Conservation (phyloP, 2,888 invertebrate genomes). For the Elmis aenea region DNA sequence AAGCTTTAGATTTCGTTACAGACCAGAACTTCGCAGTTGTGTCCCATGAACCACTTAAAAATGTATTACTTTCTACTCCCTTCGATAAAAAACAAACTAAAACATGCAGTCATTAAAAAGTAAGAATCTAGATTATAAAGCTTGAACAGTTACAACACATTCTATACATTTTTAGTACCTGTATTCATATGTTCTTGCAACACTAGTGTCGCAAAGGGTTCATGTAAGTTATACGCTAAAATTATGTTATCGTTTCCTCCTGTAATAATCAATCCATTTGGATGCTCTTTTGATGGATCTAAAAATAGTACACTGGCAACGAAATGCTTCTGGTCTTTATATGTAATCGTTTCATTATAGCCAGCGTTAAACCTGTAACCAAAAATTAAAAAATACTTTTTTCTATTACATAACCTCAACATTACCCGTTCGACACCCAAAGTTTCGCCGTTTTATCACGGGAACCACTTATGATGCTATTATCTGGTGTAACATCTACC, state of each 20-base stretch:
- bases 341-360: slow-evolving; percentile 62
- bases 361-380: slow-evolving; percentile 54
- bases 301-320: slow-evolving; percentile 77
- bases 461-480: slow-evolving; percentile 79
- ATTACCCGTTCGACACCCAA: slow-evolving; percentile 75
- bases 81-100: slow-evolving; percentile 50
- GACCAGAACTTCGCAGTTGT: slow-evolving; percentile 81
- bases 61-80: slow-evolving; percentile 49
- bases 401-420: slow-evolving; percentile 14
- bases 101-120: slow-evolving; percentile 15
- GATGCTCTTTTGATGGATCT: slow-evolving; percentile 62
- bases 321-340: slow-evolving; percentile 79
- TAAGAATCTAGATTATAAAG: no score
- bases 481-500: slow-evolving; percentile 60
- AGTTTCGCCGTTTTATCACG: slow-evolving; percentile 82
- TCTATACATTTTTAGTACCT: slow-evolving; percentile 46
- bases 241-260: slow-evolving; percentile 87
- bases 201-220: slow-evolving; percentile 61
- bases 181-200: slow-evolving; percentile 75
- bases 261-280: slow-evolving; percentile 76
- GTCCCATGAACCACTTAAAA: slow-evolving; percentile 92
- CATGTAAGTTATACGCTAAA: slow-evolving; percentile 69
- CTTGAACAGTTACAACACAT: no score
- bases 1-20: slow-evolving; percentile 49
- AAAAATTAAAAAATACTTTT: slow-evolving; percentile 14